Evolutionary conservation across 1,140 invertebrate genomes (phyloP).

Genomic region (Mycetomoellerius zeteki): DNA sequence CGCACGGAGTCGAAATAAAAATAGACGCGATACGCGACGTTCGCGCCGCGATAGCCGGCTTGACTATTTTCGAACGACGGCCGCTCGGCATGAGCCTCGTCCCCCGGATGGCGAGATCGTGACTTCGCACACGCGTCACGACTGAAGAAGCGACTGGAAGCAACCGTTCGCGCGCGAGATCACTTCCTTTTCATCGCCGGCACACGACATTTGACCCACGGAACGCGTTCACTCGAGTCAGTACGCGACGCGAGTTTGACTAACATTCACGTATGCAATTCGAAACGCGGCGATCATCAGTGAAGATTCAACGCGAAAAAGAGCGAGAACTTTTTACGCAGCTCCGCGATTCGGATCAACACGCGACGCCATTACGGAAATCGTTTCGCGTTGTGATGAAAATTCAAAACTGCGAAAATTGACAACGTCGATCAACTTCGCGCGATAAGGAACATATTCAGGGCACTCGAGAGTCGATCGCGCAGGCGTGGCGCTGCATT

Average conservation of each 20-base stretch:
- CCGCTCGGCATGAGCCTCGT: conserved; percentile 11
- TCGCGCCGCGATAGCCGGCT: conserved; percentile 8
- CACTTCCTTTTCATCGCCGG: conserved; percentile 24
- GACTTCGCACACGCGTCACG: conserved; percentile 67
- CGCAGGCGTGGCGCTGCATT: background rate
- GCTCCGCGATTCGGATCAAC: background rate
- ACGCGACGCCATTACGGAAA: background rate
- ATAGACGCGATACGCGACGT: conserved; percentile 54
- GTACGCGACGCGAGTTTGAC: background rate
- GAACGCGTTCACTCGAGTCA: background rate
- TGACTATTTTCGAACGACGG: conserved; percentile 68
- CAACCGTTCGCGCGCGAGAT: background rate
- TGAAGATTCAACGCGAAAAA: background rate
- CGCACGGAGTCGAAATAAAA: too few relatives aligned
- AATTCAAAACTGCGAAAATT: background rate
- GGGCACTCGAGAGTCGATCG: background rate
- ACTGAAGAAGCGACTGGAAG: conserved; percentile 50
- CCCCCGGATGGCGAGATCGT: conserved; percentile 61
- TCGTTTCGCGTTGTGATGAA: background rate
- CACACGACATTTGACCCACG: background rate
- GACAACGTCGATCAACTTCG: background rate
- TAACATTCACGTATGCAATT: background rate
- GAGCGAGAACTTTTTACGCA: background rate
- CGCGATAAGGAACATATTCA: background rate
- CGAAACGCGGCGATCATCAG: background rate